phyloP scores from a whole-genome alignment of 2,888 invertebrate genomes.

The Meta bourneti region DNA sequence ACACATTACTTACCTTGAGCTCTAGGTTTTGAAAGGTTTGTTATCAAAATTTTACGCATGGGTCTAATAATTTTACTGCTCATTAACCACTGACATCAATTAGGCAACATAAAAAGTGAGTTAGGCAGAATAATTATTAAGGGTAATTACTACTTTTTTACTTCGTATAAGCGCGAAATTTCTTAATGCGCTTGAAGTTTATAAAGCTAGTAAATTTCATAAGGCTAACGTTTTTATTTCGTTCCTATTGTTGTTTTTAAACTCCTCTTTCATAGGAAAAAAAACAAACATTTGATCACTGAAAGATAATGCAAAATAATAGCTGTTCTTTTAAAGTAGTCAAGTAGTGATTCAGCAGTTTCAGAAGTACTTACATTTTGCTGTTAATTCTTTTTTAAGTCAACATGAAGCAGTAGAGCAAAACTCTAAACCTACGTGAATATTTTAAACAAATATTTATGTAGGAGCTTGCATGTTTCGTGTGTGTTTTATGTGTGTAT shows the following conservation, averaged over 20 bases:
- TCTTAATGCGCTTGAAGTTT: neutral
- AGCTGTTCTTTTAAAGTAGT: neutral
- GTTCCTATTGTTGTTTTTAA: slow-evolving; percentile 1
- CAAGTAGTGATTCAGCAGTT: neutral
- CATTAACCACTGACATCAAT: slow-evolving; percentile 69
- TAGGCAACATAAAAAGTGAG: slow-evolving; percentile 46
- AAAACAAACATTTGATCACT: neutral
- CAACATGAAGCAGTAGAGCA: too few relatives aligned
- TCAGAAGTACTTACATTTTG: neutral
- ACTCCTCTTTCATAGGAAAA: neutral
- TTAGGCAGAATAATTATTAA: slow-evolving; percentile 39
- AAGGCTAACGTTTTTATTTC: neutral
- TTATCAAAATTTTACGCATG: slow-evolving; percentile 62
- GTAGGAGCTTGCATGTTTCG: too few relatives aligned
- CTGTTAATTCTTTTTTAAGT: too few relatives aligned
- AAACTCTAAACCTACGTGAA: too few relatives aligned
- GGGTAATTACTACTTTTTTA: slow-evolving; percentile 15
- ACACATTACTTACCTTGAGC: neutral
- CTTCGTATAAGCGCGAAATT: neutral
- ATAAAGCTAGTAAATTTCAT: neutral
- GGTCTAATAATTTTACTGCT: slow-evolving; percentile 55
- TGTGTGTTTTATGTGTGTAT: too few relatives aligned
- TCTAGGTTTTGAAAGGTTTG: slow-evolving; percentile 17
- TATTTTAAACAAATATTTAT: too few relatives aligned
- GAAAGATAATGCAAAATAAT: neutral